These are phyloP conservation scores for Brevimyrus niger DNA, from an alignment of 2,113 vertebrate genomes.

Conservation along the genomic window DNA sequence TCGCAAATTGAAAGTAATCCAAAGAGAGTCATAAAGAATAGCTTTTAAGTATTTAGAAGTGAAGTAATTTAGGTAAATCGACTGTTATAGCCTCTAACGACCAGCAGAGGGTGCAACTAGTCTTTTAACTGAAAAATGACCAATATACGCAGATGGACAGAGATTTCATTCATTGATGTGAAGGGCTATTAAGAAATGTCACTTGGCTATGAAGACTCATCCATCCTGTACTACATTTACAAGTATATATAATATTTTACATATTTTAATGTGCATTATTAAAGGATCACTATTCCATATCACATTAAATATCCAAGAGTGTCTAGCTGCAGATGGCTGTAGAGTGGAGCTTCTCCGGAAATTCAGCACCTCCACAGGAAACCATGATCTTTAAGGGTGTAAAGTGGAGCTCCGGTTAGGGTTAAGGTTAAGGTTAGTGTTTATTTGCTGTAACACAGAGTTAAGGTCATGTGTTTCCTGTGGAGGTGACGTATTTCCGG, in stretches of 20 bases:
- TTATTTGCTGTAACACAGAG: too few relatives aligned
- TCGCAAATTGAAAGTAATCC: background rate
- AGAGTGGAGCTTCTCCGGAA: too few relatives aligned
- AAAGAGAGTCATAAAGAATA: background rate
- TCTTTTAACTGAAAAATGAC: background rate
- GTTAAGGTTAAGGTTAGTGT: too few relatives aligned
- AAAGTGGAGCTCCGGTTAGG: too few relatives aligned
- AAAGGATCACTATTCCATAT: background rate
- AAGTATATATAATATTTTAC: background rate
- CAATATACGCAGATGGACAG: background rate
- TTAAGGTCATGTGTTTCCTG: too few relatives aligned
- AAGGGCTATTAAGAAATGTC: background rate
- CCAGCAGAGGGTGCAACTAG: background rate
- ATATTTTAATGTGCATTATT: background rate
- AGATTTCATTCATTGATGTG: background rate
- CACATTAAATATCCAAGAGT: background rate
- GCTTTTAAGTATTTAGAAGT: background rate
- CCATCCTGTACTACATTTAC: background rate
- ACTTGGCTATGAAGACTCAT: background rate
- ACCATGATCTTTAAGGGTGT: too few relatives aligned
- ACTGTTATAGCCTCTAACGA: background rate
- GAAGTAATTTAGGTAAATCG: background rate
- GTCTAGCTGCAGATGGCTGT: too few relatives aligned
- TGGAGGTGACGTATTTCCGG: too few relatives aligned
- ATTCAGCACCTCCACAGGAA: too few relatives aligned